These are phyloP conservation scores for Lasaia peninsularis DNA, from an alignment of 1,140 invertebrate genomes.

Conservation along the genomic window DNA sequence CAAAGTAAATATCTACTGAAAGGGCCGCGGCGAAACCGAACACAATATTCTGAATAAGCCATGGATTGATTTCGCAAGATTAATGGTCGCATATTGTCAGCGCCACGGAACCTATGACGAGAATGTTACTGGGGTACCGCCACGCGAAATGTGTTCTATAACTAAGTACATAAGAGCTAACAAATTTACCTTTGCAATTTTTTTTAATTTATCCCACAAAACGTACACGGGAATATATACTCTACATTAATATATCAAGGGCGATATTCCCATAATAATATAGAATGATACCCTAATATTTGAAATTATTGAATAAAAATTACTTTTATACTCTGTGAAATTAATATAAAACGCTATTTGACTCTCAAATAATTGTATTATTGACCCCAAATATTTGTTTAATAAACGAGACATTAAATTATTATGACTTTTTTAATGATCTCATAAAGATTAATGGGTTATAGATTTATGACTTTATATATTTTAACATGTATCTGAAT, in stretches of 20 bases:
- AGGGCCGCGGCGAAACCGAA: conserved; percentile 67
- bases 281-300: not conserved
- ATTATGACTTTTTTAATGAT: not conserved
- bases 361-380: not conserved
- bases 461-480: not conserved
- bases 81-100: conserved; percentile 75
- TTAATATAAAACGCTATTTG: conserved; percentile 67
- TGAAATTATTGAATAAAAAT: conserved; percentile 46
- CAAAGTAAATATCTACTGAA: conserved; percentile 69
- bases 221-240: not conserved
- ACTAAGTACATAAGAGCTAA: conserved; percentile 46
- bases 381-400: not conserved
- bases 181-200: conserved; percentile 55
- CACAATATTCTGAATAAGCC: conserved; percentile 76
- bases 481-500: no score
- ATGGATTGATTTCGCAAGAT: conserved; percentile 76
- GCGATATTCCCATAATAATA: not conserved
- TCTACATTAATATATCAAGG: not conserved
- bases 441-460: not conserved
- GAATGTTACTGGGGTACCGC: conserved; percentile 44
- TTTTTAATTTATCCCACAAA: conserved; percentile 32
- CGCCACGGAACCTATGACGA: conserved; percentile 62
- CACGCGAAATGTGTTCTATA: conserved; percentile 58
- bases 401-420: conserved; percentile 1
- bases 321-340: conserved; percentile 71